Base-by-base conservation (phyloP, 2,113 vertebrate species). In the Ictalurus furcatus region DNA sequence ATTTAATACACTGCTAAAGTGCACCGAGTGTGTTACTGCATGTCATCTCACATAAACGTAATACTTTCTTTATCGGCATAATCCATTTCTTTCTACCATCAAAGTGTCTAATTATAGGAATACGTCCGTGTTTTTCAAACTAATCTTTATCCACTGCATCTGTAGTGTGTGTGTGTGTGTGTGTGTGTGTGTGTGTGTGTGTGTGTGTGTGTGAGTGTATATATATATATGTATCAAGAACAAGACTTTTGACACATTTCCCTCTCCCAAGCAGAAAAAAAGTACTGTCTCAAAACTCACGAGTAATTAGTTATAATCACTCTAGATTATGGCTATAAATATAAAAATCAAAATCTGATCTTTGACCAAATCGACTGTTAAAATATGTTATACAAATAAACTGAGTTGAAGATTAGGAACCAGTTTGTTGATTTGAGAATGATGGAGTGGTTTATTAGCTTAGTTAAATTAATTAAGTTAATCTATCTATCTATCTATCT, bases 401-500 rank as follows among this genome's bases (percentile, higher is more conserved):
- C 9, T 25, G 23, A 23, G 19, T 61, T 65, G 23, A 11, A 65
- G 3, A 65, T 23, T 1, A 65, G 23, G 28, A 28, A 25, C 21
- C 2, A 28, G 8, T 11, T 65, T 25, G 9, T 65, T 9, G 28
- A 65, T 58, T 58, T 58, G 14, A 58, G 56, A 58, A 58, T 16
- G 14, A 58, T 16, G 13, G 56, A 58, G 56, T 58, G 56, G 56
- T 58, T 58, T 58, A 58, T 58, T 58, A 58, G 13, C 56, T 58
- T 58, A 58, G 54, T 56, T 56, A 56, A 56, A 17, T 58, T 58
- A 17, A 58, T 76, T 17, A 44, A n/a, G n/a, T n/a, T n/a, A n/a
- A 76, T 76, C 73, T 76, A 76, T 76, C 73, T 76, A 76, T 76
- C 73, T 76, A 76, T 76, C 73, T 76, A 76, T 40, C 37, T 74